Conservation (phyloP, 2,113 vertebrate genomes). For the Myrmophylax atrothorax region DNA sequence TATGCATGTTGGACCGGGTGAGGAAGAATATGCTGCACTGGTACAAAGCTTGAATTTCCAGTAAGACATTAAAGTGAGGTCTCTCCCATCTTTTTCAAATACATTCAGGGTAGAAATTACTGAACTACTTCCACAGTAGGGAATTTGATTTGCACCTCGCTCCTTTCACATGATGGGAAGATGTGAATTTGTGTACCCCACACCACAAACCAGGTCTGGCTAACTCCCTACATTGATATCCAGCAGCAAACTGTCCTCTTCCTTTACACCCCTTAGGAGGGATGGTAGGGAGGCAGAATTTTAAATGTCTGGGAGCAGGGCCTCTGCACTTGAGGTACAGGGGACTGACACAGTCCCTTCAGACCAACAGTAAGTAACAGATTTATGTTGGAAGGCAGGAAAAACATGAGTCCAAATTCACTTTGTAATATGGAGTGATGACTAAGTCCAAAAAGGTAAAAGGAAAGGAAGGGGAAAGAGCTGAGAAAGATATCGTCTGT, state of each 20-base stretch:
- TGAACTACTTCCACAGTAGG: rapidly evolving
- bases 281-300: not conserved
- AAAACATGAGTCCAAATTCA: not conserved
- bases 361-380: not conserved
- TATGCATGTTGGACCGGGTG: not conserved
- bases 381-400: not conserved
- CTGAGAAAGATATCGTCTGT: not conserved
- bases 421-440: not conserved
- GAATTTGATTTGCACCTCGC: not conserved
- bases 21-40: not conserved
- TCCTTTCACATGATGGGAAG: not conserved
- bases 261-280: not conserved
- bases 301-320: not conserved
- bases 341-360: not conserved
- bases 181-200: not conserved
- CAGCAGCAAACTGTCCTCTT: not conserved
- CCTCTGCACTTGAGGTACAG: not conserved
- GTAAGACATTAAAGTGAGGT: not conserved
- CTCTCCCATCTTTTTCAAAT: not conserved
- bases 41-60: not conserved
- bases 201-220: not conserved
- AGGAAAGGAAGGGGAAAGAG: not conserved
- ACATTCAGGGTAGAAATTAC: not conserved
- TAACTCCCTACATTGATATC: not conserved
- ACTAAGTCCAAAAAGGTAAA: not conserved